Conservation (phyloP, 1,140 invertebrate species). For the Cydia strobilella region DNA sequence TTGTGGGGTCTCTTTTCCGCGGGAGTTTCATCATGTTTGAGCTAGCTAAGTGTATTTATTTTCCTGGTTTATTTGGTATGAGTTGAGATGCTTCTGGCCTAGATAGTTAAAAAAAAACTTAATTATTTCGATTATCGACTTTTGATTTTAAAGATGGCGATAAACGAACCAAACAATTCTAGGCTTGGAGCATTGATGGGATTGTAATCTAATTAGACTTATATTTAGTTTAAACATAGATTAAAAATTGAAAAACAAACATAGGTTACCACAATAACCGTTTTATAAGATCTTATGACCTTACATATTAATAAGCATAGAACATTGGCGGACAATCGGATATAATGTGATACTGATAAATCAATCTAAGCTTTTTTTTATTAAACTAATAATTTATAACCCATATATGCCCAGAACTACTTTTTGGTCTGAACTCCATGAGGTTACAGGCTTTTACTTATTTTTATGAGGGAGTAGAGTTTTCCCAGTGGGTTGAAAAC, state of each 20-base stretch:
- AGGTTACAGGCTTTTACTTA: background rate
- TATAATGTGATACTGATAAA: background rate
- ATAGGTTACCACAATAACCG: background rate
- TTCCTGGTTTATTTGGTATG: background rate
- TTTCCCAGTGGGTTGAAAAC: no score
- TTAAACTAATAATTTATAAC: no score
- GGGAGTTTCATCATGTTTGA: conserved; percentile 10
- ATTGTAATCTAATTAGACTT: conserved; percentile 37
- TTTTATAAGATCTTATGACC: background rate
- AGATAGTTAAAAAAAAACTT: background rate
- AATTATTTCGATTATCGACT: background rate
- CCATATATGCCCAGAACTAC: no score
- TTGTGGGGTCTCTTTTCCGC: background rate
- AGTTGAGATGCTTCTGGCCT: conserved; percentile 1
- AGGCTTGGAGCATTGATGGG: conserved; percentile 3
- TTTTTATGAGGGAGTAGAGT: background rate
- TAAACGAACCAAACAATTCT: background rate
- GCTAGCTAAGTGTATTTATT: conserved; percentile 15
- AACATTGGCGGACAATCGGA: background rate
- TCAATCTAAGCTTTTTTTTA: background rate
- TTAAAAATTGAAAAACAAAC: background rate
- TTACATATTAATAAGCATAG: background rate
- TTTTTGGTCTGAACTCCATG: background rate
- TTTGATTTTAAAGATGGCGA: background rate
- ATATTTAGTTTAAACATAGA: conserved; percentile 8